A percentile compares a stretch with the other conserved stretches of the same genome.
Conservation (phyloP, 2,888 invertebrate species). For the Keiferia lycopersicella region DNA sequence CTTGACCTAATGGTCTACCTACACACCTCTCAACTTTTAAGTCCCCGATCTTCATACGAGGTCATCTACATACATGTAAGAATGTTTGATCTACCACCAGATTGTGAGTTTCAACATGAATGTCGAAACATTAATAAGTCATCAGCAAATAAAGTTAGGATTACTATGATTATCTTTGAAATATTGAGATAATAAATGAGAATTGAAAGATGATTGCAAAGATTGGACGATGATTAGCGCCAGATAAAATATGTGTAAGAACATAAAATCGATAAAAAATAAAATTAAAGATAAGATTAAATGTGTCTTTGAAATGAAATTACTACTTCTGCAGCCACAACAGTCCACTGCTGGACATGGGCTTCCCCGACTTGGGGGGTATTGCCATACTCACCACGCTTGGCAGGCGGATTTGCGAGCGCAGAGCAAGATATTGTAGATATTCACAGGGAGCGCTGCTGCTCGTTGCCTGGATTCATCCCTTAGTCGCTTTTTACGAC, state of each 20-base stretch:
- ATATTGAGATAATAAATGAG: background rate
- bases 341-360: too few relatives aligned
- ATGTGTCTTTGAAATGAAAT: background rate
- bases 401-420: too few relatives aligned
- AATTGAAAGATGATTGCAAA: slow-evolving; percentile 10
- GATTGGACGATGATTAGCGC: background rate
- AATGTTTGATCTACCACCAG: slow-evolving; percentile 1
- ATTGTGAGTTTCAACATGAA: background rate
- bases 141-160: slow-evolving; percentile 10
- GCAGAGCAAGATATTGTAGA: too few relatives aligned
- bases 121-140: slow-evolving; percentile 13
- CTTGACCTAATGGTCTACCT: background rate
- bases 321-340: too few relatives aligned
- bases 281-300: background rate
- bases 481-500: too few relatives aligned
- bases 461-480: too few relatives aligned
- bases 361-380: too few relatives aligned
- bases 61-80: background rate
- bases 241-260: background rate
- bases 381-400: too few relatives aligned
- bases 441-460: too few relatives aligned
- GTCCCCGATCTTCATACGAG: background rate
- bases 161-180: background rate
- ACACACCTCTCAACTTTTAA: background rate
- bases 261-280: slow-evolving; percentile 1